phyloP scores from a whole-genome alignment of 2,113 vertebrate genomes.

The Triplophysa tibetana region DNA sequence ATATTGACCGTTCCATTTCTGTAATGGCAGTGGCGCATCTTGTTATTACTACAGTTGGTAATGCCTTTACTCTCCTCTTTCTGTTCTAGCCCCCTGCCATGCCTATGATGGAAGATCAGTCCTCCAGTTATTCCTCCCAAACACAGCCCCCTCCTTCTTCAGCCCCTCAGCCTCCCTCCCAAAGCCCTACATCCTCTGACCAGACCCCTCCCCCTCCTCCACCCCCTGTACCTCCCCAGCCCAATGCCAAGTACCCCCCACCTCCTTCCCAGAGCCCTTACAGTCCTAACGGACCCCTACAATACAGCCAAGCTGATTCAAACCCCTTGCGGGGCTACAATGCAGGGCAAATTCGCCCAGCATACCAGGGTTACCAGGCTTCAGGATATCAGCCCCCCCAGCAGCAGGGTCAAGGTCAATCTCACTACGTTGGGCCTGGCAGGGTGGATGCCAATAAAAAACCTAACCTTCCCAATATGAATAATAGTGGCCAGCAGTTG shows the following conservation, averaged over 20 bases:
- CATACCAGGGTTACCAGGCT: constrained; percentile 65
- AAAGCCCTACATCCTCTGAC: constrained; percentile 73
- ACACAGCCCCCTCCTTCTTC: constrained; percentile 66
- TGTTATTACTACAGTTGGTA: too few relatives aligned
- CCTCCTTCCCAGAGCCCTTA: constrained; percentile 69
- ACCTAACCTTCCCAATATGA: constrained; percentile 64
- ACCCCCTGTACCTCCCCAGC: constrained; percentile 65
- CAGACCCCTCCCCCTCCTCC: constrained; percentile 72
- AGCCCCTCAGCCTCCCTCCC: constrained; percentile 68
- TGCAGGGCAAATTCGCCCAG: constrained; percentile 68
- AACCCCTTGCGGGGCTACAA: constrained; percentile 70
- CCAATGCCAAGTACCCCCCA: constrained; percentile 73
- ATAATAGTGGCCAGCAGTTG: constrained; percentile 80
- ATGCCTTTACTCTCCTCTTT: background rate
- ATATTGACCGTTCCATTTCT: too few relatives aligned
- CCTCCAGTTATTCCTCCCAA: constrained; percentile 70
- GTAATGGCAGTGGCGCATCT: too few relatives aligned
- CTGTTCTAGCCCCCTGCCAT: constrained; percentile 66
- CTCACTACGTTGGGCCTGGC: constrained; percentile 64
- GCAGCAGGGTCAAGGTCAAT: constrained; percentile 56
- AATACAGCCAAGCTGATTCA: constrained; percentile 67
- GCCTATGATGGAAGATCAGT: constrained; percentile 73
- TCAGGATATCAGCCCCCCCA: constrained; percentile 54
- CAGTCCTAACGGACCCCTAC: constrained; percentile 62
- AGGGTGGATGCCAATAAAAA: constrained; percentile 71